A percentile compares a stretch with the other conserved stretches of the same genome.
phyloP scores from a whole-genome alignment of 1,140 invertebrate species.

The Drosophila grimshawi region DNA sequence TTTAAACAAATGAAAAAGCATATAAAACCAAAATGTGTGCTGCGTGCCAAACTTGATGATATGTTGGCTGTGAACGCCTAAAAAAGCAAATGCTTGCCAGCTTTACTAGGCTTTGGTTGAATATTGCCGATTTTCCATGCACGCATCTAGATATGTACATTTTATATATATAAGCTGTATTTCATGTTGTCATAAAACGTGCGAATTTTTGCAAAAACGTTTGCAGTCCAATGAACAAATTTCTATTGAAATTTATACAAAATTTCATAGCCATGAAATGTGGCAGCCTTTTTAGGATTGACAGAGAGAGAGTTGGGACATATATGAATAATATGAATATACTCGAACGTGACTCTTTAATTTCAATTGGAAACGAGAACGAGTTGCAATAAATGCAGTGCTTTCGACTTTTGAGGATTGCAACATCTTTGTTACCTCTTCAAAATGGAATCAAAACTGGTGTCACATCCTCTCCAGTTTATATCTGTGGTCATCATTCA shows the following conservation, averaged over 20 bases:
- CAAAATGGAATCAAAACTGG: slow-evolving; percentile 13
- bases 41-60: slow-evolving; percentile 12
- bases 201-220: slow-evolving; percentile 28
- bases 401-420: slow-evolving; percentile 2
- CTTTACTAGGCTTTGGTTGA: slow-evolving; percentile 3
- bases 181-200: slow-evolving; percentile 31
- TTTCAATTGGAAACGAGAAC: not conserved
- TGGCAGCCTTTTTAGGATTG: slow-evolving; percentile 34
- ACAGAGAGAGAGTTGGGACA: not conserved
- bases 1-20: not conserved
- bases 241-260: slow-evolving; percentile 11
- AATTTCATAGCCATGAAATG: slow-evolving; percentile 24
- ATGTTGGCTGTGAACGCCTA: not conserved
- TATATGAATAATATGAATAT: slow-evolving; percentile 22
- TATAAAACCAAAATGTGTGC: slow-evolving; percentile 1
- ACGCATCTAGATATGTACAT: not conserved
- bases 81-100: not conserved
- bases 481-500: slow-evolving; percentile 24
- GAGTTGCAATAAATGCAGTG: slow-evolving; percentile 3
- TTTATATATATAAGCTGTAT: not conserved
- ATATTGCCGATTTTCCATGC: slow-evolving; percentile 14
- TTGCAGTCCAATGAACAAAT: slow-evolving; percentile 23
- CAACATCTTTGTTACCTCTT: slow-evolving; percentile 4
- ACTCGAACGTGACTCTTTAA: slow-evolving; percentile 26
- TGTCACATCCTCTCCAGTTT: not conserved